A percentile compares a stretch with the other conserved stretches of the same genome.
These are phyloP conservation scores for Maccullochella peelii DNA, from an alignment of 2,113 vertebrate genomes.

Conservation along the genomic window DNA sequence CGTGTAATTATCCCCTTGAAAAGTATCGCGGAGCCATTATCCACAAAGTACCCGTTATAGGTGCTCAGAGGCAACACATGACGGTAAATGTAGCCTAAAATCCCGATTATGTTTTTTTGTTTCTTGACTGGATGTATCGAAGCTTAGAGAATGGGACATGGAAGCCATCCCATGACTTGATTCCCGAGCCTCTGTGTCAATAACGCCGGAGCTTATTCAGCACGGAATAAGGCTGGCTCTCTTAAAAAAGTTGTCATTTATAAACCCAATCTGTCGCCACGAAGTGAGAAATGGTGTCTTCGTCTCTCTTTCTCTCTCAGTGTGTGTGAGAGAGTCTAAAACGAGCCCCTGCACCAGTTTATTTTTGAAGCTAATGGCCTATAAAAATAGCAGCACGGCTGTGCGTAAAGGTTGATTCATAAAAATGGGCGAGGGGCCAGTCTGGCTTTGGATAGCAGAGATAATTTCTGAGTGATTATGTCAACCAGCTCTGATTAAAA, in stretches of 20 bases:
- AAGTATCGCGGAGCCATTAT: conserved; percentile 74
- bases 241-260: conserved; percentile 64
- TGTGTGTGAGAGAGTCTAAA: conserved; percentile 9
- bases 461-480: conserved; percentile 71
- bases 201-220: conserved; percentile 67
- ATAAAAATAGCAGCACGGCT: conserved; percentile 33
- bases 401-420: conserved; percentile 63
- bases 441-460: conserved; percentile 54
- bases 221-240: conserved; percentile 35
- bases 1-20: conserved; percentile 82
- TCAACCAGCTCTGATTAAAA: conserved; percentile 77
- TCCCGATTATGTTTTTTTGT: conserved; percentile 72
- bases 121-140: conserved; percentile 67
- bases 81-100: conserved; percentile 69
- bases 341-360: conserved; percentile 6
- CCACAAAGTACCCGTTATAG: conserved; percentile 73
- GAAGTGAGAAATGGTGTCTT: conserved; percentile 8
- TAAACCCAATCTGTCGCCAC: conserved; percentile 62
- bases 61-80: conserved; percentile 70
- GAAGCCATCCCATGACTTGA: conserved; percentile 62
- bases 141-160: conserved; percentile 69
- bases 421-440: conserved; percentile 47
- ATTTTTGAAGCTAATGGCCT: conserved; percentile 18
- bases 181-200: conserved; percentile 65
- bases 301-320: neutral